Evolutionary conservation across 2,113 vertebrate genomes (phyloP).

Genomic region (Neomonachus schauinslandi): DNA sequence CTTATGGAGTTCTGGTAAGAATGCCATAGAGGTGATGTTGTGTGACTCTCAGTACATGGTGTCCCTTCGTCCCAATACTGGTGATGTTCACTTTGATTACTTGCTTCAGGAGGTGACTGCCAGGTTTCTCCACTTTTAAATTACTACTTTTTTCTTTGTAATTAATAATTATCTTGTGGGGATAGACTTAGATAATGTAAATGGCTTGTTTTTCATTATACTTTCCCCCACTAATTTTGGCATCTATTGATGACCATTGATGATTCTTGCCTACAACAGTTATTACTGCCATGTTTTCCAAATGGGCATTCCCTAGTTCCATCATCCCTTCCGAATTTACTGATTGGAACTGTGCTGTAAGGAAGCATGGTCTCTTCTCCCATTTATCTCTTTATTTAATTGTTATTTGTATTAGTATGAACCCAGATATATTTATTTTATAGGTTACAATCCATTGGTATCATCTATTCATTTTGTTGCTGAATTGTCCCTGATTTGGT

Average conservation of each 20-base stretch:
- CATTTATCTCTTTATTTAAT: too few species aligned
- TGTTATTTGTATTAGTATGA: not conserved
- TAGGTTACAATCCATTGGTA: not conserved
- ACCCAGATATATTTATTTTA: not conserved
- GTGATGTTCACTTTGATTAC: not conserved
- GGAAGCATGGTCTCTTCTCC: not conserved
- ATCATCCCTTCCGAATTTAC: not conserved
- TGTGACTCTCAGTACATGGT: fast-evolving
- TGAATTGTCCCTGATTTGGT: not conserved
- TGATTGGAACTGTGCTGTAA: not conserved
- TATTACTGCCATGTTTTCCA: not conserved
- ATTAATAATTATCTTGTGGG: too few species aligned
- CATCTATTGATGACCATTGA: not conserved
- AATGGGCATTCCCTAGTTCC: not conserved
- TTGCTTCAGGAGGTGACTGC: not conserved
- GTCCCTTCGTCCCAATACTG: not conserved
- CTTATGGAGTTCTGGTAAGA: fast-evolving
- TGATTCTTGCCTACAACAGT: not conserved
- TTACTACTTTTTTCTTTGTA: not conserved
- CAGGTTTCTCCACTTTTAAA: not conserved
- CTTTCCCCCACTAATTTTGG: not conserved
- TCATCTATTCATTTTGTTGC: not conserved
- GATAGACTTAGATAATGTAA: not conserved
- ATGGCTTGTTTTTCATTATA: not conserved
- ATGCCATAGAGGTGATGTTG: fast-evolving